A percentile compares a stretch with the other conserved stretches of the same genome.
phyloP scores from a whole-genome alignment of 2,888 invertebrate species.

The Smittia sp. region DNA sequence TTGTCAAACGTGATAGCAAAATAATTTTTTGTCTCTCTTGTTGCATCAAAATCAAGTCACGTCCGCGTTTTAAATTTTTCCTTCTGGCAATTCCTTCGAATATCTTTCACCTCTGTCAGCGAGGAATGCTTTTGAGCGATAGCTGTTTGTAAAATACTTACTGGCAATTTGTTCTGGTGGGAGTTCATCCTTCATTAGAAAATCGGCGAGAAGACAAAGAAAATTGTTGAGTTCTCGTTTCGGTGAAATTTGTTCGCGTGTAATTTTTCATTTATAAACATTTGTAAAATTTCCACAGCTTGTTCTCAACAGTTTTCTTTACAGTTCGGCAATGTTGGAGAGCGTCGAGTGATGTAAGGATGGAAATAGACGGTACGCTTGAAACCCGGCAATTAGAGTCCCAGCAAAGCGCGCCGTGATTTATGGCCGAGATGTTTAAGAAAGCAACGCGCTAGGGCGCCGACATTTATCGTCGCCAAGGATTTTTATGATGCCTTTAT shows the following conservation, averaged over 20 bases:
- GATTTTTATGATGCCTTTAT: no score
- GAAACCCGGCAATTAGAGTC: background rate
- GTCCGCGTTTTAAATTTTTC: no score
- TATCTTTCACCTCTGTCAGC: no score
- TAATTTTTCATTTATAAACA: background rate
- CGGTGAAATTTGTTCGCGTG: background rate
- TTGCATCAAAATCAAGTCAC: no score
- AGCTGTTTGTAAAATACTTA: constrained; percentile 55
- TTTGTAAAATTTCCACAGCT: background rate
- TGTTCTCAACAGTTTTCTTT: background rate
- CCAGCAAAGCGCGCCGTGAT: background rate
- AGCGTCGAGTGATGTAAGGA: constrained; percentile 23
- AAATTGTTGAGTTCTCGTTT: background rate
- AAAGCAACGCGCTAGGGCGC: background rate
- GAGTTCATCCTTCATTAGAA: constrained; percentile 64
- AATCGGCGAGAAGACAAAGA: background rate
- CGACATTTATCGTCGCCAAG: background rate
- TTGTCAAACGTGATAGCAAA: no score
- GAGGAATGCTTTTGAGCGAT: no score
- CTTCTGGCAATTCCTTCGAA: no score
- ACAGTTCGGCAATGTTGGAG: background rate
- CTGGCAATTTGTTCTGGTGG: constrained; percentile 88
- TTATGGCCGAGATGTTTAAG: background rate
- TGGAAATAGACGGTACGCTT: constrained; percentile 20
- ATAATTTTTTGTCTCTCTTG: no score